A percentile compares a stretch with the other conserved stretches of the same genome.
phyloP scores from a whole-genome alignment of 2,888 invertebrate genomes.

The Hartigia nigra region DNA sequence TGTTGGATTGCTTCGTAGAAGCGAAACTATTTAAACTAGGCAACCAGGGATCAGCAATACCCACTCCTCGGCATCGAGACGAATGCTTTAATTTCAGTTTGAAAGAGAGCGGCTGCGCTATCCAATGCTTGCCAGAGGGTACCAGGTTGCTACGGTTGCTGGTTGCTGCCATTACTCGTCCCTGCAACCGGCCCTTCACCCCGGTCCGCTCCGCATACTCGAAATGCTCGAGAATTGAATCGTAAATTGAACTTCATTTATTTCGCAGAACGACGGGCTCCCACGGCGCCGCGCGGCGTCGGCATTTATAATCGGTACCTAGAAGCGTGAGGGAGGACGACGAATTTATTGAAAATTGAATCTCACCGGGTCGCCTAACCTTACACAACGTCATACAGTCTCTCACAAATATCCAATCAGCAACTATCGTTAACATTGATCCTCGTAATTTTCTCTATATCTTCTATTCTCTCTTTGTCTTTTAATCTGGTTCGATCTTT shows the following conservation, averaged over 20 bases:
- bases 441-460: too few relatives aligned
- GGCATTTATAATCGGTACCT: conserved; percentile 34
- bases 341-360: conserved; percentile 45
- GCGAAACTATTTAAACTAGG: neutral
- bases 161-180: neutral
- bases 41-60: neutral
- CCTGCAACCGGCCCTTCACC: neutral
- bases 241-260: conserved; percentile 40
- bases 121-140: neutral
- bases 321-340: conserved; percentile 11
- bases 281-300: conserved; percentile 20
- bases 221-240: conserved; percentile 44
- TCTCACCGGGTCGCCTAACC: conserved; percentile 22
- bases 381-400: neutral
- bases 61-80: conserved; percentile 26
- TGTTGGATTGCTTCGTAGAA: neutral
- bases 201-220: neutral
- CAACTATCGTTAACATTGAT: neutral
- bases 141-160: neutral
- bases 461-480: conserved; percentile 16
- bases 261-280: conserved; percentile 24
- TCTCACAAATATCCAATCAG: neutral
- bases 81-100: conserved; percentile 45
- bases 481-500: conserved; percentile 18
- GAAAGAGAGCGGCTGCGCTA: conserved; percentile 17